Conservation (phyloP, 2,888 invertebrate species). For the Cosmia trapezina region DNA sequence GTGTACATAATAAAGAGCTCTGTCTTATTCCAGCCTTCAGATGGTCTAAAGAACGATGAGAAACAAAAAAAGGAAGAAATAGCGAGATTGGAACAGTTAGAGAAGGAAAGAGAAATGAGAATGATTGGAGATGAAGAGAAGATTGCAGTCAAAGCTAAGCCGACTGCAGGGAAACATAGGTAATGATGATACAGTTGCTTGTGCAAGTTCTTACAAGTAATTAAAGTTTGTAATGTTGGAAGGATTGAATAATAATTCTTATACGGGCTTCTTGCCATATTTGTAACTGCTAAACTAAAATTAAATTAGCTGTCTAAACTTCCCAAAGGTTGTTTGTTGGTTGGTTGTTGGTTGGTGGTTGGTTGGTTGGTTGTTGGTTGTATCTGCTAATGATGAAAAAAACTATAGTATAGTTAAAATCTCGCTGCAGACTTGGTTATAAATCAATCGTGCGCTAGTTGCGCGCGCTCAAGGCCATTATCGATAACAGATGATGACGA, state of each 20-base stretch:
- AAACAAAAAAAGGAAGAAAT: conserved; percentile 95
- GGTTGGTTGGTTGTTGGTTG: no score
- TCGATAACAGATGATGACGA: no score
- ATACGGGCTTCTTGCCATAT: neutral
- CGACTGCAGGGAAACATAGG: conserved; percentile 89
- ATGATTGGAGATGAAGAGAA: conserved; percentile 92
- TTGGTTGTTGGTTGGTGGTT: no score
- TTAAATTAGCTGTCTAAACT: neutral
- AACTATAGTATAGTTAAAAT: no score
- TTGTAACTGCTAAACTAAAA: neutral
- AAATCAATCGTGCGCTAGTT: no score
- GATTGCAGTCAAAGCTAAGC: conserved; percentile 70
- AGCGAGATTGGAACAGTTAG: conserved; percentile 93
- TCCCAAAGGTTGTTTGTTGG: no score
- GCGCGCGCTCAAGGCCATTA: no score
- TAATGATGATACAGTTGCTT: conserved; percentile 71
- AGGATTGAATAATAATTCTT: neutral
- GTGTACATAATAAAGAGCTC: no score
- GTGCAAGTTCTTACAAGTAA: neutral
- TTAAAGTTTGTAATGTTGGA: neutral
- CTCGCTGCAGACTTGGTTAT: no score
- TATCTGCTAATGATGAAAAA: neutral
- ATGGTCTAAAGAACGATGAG: conserved; percentile 95
- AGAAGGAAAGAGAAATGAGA: conserved; percentile 93
- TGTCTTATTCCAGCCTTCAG: conserved; percentile 91